Evolutionary conservation across 1,140 invertebrate species (phyloP).

Genomic region (Uloborus diversus): DNA sequence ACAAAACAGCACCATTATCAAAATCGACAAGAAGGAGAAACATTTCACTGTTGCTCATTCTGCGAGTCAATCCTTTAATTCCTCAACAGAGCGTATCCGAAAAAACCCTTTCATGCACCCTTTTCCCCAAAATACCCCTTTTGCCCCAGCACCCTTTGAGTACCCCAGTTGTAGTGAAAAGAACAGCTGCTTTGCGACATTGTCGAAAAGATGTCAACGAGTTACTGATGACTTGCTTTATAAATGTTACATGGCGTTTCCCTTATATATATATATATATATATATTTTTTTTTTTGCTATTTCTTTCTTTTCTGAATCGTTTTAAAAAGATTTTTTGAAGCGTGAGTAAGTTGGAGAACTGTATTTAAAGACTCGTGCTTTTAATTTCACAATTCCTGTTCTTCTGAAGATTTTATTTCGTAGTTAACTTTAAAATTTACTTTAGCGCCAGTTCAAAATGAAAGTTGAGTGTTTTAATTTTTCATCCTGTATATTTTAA

Average conservation of each 20-base stretch:
- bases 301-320: background rate
- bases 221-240: conserved; percentile 4
- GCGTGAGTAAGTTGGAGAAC: background rate
- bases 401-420: too few species aligned
- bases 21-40: background rate
- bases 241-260: background rate
- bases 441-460: too few species aligned
- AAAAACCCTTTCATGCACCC: conserved; percentile 16
- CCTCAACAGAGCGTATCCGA: conserved; percentile 15
- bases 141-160: conserved; percentile 22
- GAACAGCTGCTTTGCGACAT: conserved; percentile 8
- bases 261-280: background rate
- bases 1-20: background rate
- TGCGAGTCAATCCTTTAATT: conserved; percentile 30
- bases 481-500: too few species aligned
- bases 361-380: background rate
- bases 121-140: background rate
- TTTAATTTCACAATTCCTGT: background rate
- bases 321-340: background rate
- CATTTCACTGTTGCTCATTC: background rate
- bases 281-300: background rate
- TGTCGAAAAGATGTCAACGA: conserved; percentile 1
- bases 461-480: too few species aligned
- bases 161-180: conserved; percentile 34
- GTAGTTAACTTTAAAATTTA: too few species aligned